Evolutionary conservation across 2,113 vertebrate species (phyloP).

Genomic region (Albula glossodonta): DNA sequence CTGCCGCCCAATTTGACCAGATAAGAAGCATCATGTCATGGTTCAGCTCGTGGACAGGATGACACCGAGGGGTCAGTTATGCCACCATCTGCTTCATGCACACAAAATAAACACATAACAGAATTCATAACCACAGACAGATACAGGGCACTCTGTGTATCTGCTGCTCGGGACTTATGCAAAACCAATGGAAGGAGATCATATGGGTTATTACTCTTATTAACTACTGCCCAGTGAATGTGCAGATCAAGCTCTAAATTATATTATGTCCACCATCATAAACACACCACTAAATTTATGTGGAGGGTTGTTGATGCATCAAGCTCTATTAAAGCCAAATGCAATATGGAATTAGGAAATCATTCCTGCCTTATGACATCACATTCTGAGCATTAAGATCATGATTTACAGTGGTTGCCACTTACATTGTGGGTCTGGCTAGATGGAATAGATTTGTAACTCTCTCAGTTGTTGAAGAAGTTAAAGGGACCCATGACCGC

Average conservation of each 20-base stretch:
- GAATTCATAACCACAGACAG: slow-evolving; percentile 40
- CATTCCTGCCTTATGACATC: neutral
- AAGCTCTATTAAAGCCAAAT: no score
- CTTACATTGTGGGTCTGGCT: neutral
- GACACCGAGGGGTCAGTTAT: slow-evolving; percentile 62
- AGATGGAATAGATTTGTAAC: neutral
- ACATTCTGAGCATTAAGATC: neutral
- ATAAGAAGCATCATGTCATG: slow-evolving; percentile 64
- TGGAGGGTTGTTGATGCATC: no score
- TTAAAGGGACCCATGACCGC: slow-evolving; percentile 32
- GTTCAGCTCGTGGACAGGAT: slow-evolving; percentile 74
- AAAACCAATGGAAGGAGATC: neutral
- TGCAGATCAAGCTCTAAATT: neutral
- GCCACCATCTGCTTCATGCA: slow-evolving; percentile 60
- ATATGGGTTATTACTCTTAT: neutral
- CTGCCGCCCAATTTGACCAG: slow-evolving; percentile 70
- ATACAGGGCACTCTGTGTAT: neutral
- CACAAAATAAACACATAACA: slow-evolving; percentile 51
- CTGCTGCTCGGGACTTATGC: neutral
- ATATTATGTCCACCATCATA: neutral
- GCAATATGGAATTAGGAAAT: no score
- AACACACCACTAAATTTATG: neutral
- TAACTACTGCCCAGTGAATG: neutral
- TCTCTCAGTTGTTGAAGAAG: slow-evolving; percentile 18
- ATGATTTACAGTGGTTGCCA: neutral